Percentiles rank a stretch among this genome's conserved stretches.
These are phyloP conservation scores for Corythoichthys haematopterus DNA, from an alignment of 2,113 vertebrate genomes.

Conservation along the genomic window DNA sequence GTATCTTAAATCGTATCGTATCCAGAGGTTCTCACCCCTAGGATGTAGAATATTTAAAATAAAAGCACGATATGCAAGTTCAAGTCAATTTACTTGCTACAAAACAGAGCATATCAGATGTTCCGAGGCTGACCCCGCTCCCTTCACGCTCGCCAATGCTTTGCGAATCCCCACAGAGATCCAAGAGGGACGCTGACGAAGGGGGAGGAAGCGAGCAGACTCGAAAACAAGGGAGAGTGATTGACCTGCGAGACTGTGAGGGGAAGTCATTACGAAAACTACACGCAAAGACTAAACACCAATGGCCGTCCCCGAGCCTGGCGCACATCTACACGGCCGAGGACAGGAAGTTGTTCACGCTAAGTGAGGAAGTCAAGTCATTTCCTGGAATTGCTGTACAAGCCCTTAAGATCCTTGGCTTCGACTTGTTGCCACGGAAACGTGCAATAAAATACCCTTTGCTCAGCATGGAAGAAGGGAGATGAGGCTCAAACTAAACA, in stretches of 20 bases:
- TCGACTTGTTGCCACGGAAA: conserved; percentile 56
- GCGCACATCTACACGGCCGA: conserved; percentile 58
- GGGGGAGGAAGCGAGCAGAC: neutral
- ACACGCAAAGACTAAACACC: conserved; percentile 56
- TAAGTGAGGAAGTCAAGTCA: conserved; percentile 74
- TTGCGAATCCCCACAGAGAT: conserved; percentile 37
- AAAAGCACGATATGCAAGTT: no score
- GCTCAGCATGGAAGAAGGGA: conserved; percentile 59
- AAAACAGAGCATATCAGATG: conserved; percentile 12
- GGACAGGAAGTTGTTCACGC: conserved; percentile 77
- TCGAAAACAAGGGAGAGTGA: conserved; percentile 9
- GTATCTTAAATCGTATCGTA: no score
- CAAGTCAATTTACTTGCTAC: no score
- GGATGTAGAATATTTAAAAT: no score
- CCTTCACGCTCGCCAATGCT: conserved; percentile 27
- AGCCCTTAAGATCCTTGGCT: conserved; percentile 51
- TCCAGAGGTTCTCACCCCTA: no score
- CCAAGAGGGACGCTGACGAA: conserved; percentile 14
- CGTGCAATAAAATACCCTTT: conserved; percentile 63
- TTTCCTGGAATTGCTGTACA: conserved; percentile 73
- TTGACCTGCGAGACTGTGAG: conserved; percentile 58
- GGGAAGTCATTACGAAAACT: conserved; percentile 65
- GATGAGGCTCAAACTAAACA: conserved; percentile 62
- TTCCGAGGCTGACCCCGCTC: conserved; percentile 22
- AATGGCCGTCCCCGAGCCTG: conserved; percentile 54